These are phyloP conservation scores for Epinotia ramella DNA, from an alignment of 2,888 invertebrate species.

Conservation along the genomic window DNA sequence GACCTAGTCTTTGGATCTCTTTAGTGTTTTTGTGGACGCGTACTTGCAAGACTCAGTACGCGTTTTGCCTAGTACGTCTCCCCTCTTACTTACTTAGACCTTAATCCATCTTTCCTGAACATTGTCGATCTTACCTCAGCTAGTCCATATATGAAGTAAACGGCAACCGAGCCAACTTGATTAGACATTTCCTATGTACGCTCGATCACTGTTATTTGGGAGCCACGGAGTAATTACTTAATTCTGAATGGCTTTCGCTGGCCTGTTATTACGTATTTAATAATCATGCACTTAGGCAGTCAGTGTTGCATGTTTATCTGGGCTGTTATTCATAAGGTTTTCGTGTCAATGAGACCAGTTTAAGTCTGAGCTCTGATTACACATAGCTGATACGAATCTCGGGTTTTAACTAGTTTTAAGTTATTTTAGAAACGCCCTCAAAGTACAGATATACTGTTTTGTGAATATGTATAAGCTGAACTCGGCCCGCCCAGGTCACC, in stretches of 20 bases:
- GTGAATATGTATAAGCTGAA: slow-evolving; percentile 1
- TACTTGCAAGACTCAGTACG: too few relatives aligned
- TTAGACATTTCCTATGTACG: slow-evolving; percentile 27
- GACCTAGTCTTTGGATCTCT: too few relatives aligned
- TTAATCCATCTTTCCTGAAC: background rate
- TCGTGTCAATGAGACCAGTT: background rate
- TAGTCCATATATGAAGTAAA: background rate
- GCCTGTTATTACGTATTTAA: slow-evolving; percentile 37
- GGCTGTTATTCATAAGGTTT: background rate
- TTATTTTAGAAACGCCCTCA: background rate
- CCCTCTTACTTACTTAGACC: too few relatives aligned
- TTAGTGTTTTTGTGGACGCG: too few relatives aligned
- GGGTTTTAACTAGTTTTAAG: background rate
- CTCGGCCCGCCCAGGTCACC: slow-evolving; percentile 33
- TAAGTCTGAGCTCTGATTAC: background rate
- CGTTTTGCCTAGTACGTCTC: too few relatives aligned
- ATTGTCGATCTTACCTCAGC: background rate
- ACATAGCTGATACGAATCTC: background rate
- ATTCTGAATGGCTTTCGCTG: slow-evolving; percentile 36
- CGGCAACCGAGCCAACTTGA: background rate
- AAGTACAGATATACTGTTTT: background rate
- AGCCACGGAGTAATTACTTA: slow-evolving; percentile 38
- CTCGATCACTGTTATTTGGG: slow-evolving; percentile 25
- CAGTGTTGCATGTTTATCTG: slow-evolving; percentile 14
- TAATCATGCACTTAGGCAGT: slow-evolving; percentile 29